A percentile compares a stretch with the other conserved stretches of the same genome.
phyloP scores from a whole-genome alignment of 1,140 invertebrate species.

The Plodia interpunctella region DNA sequence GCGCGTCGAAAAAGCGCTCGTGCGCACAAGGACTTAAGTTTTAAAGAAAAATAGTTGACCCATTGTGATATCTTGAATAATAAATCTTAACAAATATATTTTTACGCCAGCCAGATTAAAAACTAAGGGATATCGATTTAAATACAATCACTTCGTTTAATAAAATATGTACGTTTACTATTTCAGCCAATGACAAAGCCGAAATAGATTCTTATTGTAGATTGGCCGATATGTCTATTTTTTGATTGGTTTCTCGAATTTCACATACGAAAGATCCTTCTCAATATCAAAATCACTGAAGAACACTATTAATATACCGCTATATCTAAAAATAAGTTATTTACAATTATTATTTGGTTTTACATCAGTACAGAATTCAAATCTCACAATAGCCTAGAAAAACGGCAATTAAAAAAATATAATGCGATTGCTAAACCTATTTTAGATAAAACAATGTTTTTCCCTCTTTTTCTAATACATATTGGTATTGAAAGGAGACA shows the following conservation, averaged over 20 bases:
- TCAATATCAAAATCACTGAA: background rate
- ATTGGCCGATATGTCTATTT: background rate
- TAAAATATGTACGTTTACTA: too few relatives aligned
- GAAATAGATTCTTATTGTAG: too few relatives aligned
- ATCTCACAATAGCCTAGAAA: background rate
- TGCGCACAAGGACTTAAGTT: too few relatives aligned
- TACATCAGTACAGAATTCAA: slow-evolving; percentile 32
- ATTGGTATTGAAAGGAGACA: too few relatives aligned
- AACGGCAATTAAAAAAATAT: background rate
- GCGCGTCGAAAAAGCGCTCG: too few relatives aligned
- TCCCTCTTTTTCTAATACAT: background rate
- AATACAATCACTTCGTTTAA: too few relatives aligned
- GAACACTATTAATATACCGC: background rate
- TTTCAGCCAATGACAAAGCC: too few relatives aligned
- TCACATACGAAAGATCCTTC: background rate
- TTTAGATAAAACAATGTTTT: background rate
- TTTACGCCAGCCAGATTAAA: too few relatives aligned
- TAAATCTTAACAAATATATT: too few relatives aligned
- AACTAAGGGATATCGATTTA: too few relatives aligned
- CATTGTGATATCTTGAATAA: too few relatives aligned
- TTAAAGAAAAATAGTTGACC: too few relatives aligned
- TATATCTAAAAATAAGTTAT: slow-evolving; percentile 25
- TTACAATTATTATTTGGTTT: slow-evolving; percentile 63
- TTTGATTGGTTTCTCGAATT: background rate
- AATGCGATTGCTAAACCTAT: background rate